phyloP scores from a whole-genome alignment of 2,888 invertebrate species.

The Chouioia cunea region DNA sequence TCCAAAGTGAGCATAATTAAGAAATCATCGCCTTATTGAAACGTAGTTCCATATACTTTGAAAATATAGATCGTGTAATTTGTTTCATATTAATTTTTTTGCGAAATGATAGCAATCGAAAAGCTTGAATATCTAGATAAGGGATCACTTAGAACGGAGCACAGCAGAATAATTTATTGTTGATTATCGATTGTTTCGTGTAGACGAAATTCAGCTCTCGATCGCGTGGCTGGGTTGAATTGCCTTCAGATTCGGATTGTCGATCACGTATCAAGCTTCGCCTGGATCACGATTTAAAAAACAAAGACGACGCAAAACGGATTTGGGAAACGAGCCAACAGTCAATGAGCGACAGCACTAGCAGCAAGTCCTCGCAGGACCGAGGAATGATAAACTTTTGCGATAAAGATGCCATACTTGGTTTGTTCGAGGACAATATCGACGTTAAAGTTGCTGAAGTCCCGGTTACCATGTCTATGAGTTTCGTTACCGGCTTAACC shows the following conservation, averaged over 20 bases:
- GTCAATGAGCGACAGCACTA: constrained; percentile 46
- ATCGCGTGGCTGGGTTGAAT: constrained; percentile 85
- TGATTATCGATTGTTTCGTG: constrained; percentile 34
- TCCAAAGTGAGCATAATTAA: constrained; percentile 15
- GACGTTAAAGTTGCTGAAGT: constrained; percentile 78
- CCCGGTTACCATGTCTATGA: constrained; percentile 80
- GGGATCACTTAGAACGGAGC: not conserved
- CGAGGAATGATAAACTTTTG: constrained; percentile 64
- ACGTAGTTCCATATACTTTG: constrained; percentile 14
- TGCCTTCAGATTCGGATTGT: constrained; percentile 70
- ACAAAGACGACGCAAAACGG: constrained; percentile 57
- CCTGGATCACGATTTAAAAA: constrained; percentile 73
- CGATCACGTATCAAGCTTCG: constrained; percentile 74
- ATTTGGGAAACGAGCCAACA: constrained; percentile 57
- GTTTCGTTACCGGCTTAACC: constrained; percentile 83
- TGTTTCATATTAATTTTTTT: no score
- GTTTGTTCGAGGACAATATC: constrained; percentile 71
- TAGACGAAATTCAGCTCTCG: constrained; percentile 87
- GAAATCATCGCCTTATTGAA: constrained; percentile 34
- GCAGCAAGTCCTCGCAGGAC: constrained; percentile 53
- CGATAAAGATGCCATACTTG: constrained; percentile 68
- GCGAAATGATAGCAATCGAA: constrained; percentile 10
- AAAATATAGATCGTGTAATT: constrained; percentile 7
- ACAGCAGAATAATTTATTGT: constrained; percentile 7
- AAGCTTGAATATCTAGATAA: constrained; percentile 32